A percentile compares a stretch with the other conserved stretches of the same genome.
These are phyloP conservation scores for Drosophila pruinosa DNA, from an alignment of 1,140 invertebrate species.

Conservation along the genomic window DNA sequence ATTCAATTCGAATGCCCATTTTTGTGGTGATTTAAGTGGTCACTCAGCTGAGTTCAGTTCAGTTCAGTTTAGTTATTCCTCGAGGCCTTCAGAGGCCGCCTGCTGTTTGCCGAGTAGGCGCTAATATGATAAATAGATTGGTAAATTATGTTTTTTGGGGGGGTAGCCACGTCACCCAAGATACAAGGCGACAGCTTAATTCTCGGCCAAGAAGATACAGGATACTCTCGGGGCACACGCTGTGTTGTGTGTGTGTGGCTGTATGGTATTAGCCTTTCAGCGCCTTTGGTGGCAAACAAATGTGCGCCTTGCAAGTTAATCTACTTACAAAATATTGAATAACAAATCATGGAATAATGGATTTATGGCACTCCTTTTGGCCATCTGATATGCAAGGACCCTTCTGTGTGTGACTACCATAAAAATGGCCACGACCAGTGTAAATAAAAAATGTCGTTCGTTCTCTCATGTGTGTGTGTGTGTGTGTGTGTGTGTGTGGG, in stretches of 20 bases:
- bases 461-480: not conserved
- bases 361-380: slow-evolving; percentile 72
- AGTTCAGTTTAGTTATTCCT: not conserved
- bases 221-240: too few relatives aligned
- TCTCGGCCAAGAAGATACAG: slow-evolving; percentile 25
- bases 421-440: slow-evolving; percentile 28
- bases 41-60: slow-evolving; percentile 47
- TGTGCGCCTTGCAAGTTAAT: slow-evolving; percentile 76
- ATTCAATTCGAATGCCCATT: slow-evolving; percentile 80
- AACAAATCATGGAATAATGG: slow-evolving; percentile 82
- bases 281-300: slow-evolving; percentile 60
- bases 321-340: slow-evolving; percentile 82
- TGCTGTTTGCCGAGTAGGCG: slow-evolving; percentile 43
- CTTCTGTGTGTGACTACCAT: slow-evolving; percentile 34
- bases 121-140: slow-evolving; percentile 81
- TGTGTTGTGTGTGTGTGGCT: not conserved
- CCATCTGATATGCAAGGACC: slow-evolving; percentile 70
- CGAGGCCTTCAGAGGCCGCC: not conserved
- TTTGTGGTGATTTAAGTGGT: slow-evolving; percentile 80
- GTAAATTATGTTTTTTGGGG: slow-evolving; percentile 67
- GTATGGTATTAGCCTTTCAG: slow-evolving; percentile 62
- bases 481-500: slow-evolving; percentile 27
- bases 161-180: not conserved
- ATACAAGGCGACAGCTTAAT: slow-evolving; percentile 53
- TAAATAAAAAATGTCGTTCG: slow-evolving; percentile 70